Base-by-base conservation (phyloP, 30 jellyfish, hydroid and myxozoan genomes). In the Clytia hemisphaerica region DNA sequence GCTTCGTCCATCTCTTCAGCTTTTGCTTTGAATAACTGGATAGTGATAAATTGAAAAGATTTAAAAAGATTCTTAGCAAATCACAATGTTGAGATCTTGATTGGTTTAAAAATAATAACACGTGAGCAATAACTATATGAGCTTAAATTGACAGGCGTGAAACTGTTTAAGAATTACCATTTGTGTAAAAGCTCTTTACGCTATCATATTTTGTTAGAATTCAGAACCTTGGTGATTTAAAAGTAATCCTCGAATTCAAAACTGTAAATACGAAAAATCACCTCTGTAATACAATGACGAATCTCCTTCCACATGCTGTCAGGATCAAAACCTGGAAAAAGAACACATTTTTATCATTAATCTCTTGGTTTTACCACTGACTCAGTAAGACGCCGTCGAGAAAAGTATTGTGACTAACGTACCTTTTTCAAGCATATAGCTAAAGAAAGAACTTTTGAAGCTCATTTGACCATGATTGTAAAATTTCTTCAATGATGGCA, bases 401-500 rank as follows among this genome's bases (percentile, higher is more conserved):
- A 12, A 51, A 51, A 51, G 37, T 10, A 35, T 10, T 61, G 75
- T 5, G n/a, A 57, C 26, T 57, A 6, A 15, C 15, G 30, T 67
- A 88, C 98, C 95, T 54, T 58, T 58, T 16, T 55, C 74, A 18
- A 70, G 30, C 2, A 88, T 47, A 54, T 80, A 76, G 40, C 92
- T 78, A 61, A 88, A 88, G 30, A 88, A 66, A 6, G 93, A 61
- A 34, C 76, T 91, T 28, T 74, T 81, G 26, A 79, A 47, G 42
- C 79, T 80, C 76, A 79, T 83, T 14, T 61, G 80, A 2, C 92
- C 89, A 60, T 69, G 91, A 14, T 72, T 75, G 69, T 44, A 72
- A 45, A 28, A 65, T 14, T 62, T 45, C 75, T 88, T 79, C 34
- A 88, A 79, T 42, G 98, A 88, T 0, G 98, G 98, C 93, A 88